Evolutionary conservation across 64 coral and sea anemone species (phyloP).

Genomic region (Montipora efflorescens): DNA sequence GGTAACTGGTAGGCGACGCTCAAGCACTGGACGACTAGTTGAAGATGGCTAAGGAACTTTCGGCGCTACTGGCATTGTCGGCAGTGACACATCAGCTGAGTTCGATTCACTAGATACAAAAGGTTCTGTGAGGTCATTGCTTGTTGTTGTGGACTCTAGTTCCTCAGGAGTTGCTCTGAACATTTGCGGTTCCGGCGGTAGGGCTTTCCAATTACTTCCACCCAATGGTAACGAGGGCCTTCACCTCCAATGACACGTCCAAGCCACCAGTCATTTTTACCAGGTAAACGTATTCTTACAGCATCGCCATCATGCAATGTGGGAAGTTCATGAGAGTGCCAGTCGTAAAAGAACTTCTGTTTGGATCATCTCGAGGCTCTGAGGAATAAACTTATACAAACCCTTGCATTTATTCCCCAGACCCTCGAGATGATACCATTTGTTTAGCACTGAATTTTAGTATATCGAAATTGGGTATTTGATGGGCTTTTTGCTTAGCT

Average conservation of each 20-base stretch:
- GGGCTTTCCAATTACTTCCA: background rate
- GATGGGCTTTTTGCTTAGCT: too few species aligned
- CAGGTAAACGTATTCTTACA: background rate
- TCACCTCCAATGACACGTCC: slow-evolving; percentile 19
- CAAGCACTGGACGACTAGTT: slow-evolving; percentile 17
- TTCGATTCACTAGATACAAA: background rate
- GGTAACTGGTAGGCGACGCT: background rate
- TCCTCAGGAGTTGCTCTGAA: background rate
- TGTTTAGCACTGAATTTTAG: too few species aligned
- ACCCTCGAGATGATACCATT: too few species aligned
- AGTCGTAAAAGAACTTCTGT: background rate
- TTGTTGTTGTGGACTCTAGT: background rate
- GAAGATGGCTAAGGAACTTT: background rate
- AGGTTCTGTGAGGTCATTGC: background rate
- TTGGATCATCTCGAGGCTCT: background rate
- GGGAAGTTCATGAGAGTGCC: background rate
- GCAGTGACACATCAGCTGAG: background rate
- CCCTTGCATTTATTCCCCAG: too few species aligned
- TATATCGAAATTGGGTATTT: too few species aligned
- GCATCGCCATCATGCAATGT: slow-evolving; percentile 12
- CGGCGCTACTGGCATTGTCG: background rate
- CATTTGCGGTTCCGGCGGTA: background rate
- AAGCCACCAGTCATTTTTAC: background rate
- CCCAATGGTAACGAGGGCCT: background rate
- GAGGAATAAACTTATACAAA: too few species aligned